Base-by-base conservation (phyloP, 2,797 vertebrate genomes). In the Anguilla pacifica region DNA sequence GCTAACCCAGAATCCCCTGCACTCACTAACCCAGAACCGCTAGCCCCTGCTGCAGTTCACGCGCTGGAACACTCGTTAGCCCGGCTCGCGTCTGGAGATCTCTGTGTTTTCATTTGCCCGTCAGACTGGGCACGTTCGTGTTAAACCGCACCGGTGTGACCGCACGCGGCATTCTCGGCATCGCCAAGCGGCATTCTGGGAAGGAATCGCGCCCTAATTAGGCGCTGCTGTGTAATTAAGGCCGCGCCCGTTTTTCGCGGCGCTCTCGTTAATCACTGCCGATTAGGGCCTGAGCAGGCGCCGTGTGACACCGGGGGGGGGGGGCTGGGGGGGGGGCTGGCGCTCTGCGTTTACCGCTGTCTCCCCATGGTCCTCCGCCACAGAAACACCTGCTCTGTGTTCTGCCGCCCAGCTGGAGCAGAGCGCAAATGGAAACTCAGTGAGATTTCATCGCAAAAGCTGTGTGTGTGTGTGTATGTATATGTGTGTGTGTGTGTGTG, bases 191-290 rank as follows among this genome's bases (percentile, higher is more conserved):
- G 19, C 77, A 81, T 49, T 81, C 10, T 81, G 39, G 17, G 39
- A 49, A 81, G 49, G 49, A 81, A 49, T 49, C 43, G 25, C 43
- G 2, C 43, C 77, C 39, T 81, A 81, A 81, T 81, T 49, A 81
- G 77, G 19, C 77, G 6, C 77, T 46, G 39, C 49, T 49, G 49
- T 81, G 49, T 98, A 98, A 97, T 98, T 97, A 97, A 95, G 93
- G 92, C 89, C 64, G 90, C 96, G 92, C 93, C 93, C 96, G 96
- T 98, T 97, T 97, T 97, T 97, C 96, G 96, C 87, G 91, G 55
- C 91, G 92, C 81, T 92, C 93, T 93, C 96, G 96, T 98, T 97
- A 97, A 97, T 98, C 96, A 96, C 87, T 91, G 92, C 94, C 96
- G 95, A 96, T 97, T 97, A 95, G 91, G 93, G 13, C 35, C 87